Conservation (phyloP, 2,888 invertebrate genomes). For the Cecidostiba fungosa region DNA sequence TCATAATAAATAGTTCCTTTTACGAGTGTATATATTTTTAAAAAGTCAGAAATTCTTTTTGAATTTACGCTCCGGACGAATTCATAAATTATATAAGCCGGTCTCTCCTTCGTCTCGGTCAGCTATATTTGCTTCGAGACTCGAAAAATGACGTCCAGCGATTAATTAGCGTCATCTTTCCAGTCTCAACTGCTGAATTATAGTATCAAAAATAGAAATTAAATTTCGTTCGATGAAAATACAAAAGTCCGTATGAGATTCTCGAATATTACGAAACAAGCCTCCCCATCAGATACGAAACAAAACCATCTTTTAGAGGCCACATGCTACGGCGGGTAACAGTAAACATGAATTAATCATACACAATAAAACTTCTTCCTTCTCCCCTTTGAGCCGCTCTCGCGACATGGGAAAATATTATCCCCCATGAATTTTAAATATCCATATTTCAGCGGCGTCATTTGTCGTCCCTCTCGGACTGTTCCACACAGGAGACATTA, state of each 20-base stretch:
- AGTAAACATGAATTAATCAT: slow-evolving; percentile 55
- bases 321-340: not conserved
- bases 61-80: slow-evolving; percentile 13
- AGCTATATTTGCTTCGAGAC: not conserved
- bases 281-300: not conserved
- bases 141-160: not conserved
- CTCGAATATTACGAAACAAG: slow-evolving; percentile 35
- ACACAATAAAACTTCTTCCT: slow-evolving; percentile 33
- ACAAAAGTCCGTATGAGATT: slow-evolving; percentile 8
- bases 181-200: too few species aligned
- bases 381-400: not conserved
- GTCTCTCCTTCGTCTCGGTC: not conserved
- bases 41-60: slow-evolving; percentile 25
- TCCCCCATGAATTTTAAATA: slow-evolving; percentile 57
- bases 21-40: slow-evolving; percentile 1
- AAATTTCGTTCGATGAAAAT: not conserved
- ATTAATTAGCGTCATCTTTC: not conserved
- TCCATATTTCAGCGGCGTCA: slow-evolving; percentile 50
- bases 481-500: slow-evolving; percentile 19
- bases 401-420: slow-evolving; percentile 49
- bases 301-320: slow-evolving; percentile 34
- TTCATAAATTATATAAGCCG: slow-evolving; percentile 2
- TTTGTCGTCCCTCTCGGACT: slow-evolving; percentile 37
- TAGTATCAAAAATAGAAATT: too few species aligned
- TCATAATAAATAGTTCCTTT: slow-evolving; percentile 23